Percentiles rank a stretch among this genome's conserved stretches.
Evolutionary conservation across 2,797 vertebrate genomes (phyloP).

Genomic region (Argyrosomus regius): DNA sequence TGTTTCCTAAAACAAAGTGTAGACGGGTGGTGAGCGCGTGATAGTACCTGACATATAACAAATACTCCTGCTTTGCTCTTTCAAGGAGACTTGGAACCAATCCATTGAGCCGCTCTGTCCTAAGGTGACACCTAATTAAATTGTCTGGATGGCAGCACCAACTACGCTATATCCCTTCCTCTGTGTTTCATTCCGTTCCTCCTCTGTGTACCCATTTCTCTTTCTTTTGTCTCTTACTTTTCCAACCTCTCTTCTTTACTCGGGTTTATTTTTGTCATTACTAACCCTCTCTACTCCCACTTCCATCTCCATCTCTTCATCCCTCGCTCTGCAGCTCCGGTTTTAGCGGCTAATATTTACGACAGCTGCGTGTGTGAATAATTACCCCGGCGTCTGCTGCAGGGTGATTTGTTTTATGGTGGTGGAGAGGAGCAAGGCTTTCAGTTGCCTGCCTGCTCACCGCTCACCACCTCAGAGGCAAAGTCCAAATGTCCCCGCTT

Average conservation of each 20-base stretch:
- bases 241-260: constrained; percentile 40
- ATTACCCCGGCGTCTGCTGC: constrained; percentile 86
- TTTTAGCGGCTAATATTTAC: constrained; percentile 83
- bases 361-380: constrained; percentile 81
- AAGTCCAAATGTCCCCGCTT: constrained; percentile 82
- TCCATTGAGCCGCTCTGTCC: constrained; percentile 83
- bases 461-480: constrained; percentile 57
- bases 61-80: constrained; percentile 83
- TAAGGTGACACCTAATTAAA: constrained; percentile 89
- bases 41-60: constrained; percentile 83
- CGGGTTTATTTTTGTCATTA: constrained; percentile 30
- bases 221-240: constrained; percentile 43
- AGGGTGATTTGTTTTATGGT: constrained; percentile 83
- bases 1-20: constrained; percentile 83
- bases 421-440: constrained; percentile 60
- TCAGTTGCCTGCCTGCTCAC: constrained; percentile 47
- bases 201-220: constrained; percentile 42
- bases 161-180: constrained; percentile 57
- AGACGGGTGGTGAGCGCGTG: constrained; percentile 67
- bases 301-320: constrained; percentile 35
- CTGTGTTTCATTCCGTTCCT: constrained; percentile 44
- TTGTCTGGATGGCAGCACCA: constrained; percentile 79
- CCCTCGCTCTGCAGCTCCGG: constrained; percentile 35
- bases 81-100: constrained; percentile 87
- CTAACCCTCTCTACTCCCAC: neutral